A percentile compares a stretch with the other conserved stretches of the same genome.
phyloP scores from a whole-genome alignment of 1,140 invertebrate genomes.

The Eriosoma lanigerum region DNA sequence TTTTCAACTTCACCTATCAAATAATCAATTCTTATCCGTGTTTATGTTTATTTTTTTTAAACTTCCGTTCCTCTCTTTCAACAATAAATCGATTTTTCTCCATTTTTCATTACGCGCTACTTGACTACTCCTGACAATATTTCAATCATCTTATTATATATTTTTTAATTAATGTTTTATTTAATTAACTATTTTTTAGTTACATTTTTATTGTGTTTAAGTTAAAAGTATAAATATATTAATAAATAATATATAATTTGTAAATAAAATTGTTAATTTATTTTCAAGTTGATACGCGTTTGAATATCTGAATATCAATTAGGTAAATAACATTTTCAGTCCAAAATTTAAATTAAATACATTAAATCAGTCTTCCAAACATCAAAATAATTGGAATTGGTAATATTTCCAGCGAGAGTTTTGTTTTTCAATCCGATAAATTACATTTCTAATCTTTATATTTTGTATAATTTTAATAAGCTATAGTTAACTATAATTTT shows the following conservation, averaged over 20 bases:
- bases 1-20: not conserved
- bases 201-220: no score
- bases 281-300: no score
- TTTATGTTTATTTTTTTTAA: not conserved
- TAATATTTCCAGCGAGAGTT: not conserved
- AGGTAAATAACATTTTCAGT: no score
- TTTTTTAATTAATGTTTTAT: no score
- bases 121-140: not conserved
- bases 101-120: not conserved
- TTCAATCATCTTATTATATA: not conserved
- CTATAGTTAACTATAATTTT: no score
- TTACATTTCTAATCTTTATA: not conserved
- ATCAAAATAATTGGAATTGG: not conserved
- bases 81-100: not conserved
- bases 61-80: no score
- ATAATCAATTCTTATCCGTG: slow-evolving; percentile 1
- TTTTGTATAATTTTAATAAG: not conserved
- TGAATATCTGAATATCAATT: no score
- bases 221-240: no score
- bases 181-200: no score
- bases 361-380: not conserved
- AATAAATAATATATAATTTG: no score
- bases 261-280: no score
- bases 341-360: not conserved
- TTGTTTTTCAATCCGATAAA: not conserved